Evolutionary conservation across 2,888 invertebrate genomes (phyloP), one percentile per base, ranked within the genome.

Genomic region (Girardia tigrina): DNA sequence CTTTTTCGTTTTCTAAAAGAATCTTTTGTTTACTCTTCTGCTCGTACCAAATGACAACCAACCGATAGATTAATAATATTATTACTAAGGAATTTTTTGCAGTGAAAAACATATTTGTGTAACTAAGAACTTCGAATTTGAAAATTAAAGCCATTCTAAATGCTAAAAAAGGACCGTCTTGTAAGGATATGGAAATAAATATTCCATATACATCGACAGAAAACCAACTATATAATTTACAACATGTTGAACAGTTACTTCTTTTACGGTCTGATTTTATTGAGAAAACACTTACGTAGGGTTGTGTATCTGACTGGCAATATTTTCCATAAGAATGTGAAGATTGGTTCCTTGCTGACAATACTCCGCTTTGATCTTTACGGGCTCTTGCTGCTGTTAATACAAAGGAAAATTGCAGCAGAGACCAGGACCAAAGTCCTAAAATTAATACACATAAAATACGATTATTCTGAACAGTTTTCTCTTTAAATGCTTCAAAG

Each of bases 31-130:
- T 56, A 20, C 23, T 56, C 56, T 56, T 56, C 23, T 56, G 26
- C n/a, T 74, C 74, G 26, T 26, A 75, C 71, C 80, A 80, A 42
- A 83, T 79, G 16, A 82, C 81, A 20, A 81, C 90, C 0, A 92
- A 85, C 6, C 92, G 86, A 82, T 92, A 92, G 74, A 91, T 86
- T 82, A 92, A 91, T 0, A 94, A 86, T 0, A 92, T 84, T 78
- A 94, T 93, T 27, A 94, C 93, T 83, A 92, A 84, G 0, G 90
- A 90, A 81, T 91, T 92, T 85, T 92, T 91, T 85, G 92, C 93
- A 0, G 94, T 93, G 85, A 94, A 94, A 86, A 94, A 94, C 79
- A 94, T 91, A 83, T 94, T 94, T 89, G 94, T 94, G 82, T 94
- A 94, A 81, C 91, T 93, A 79, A 93, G 89, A 36, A 94, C 91